Base-by-base conservation (phyloP, 2,113 vertebrate genomes). In the Bos javanicus region DNA sequence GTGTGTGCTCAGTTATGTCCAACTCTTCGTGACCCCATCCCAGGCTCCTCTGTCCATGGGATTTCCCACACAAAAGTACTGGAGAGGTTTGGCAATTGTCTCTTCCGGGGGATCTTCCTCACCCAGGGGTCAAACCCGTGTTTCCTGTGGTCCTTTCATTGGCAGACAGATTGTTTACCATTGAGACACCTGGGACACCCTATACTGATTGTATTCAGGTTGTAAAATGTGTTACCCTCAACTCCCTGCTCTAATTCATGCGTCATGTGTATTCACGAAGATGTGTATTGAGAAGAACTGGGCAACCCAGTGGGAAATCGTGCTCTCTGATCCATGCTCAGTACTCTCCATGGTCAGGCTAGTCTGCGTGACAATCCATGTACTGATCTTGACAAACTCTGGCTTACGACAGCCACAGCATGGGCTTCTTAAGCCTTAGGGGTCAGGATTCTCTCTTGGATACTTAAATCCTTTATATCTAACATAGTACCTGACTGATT, bases 321-420 rank as follows among this genome's bases (percentile, higher is more conserved):
- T 33, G 25, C 14, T 2, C n/a, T 3, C 0, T 39, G 23, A n/a
- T 43, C 30, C 26, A 14, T 14, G 21, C 54, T 28, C 36, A 93
- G 3, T 13, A 23, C 7, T 12, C 19, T 33, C 62, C 30, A 25
- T 13, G 16, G 5, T 17, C 43, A 88, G 50, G 15, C 21, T 14
- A 83, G 28, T 26, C 46, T 12, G 16, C 43, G 6, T 3, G 0
- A 3, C 23, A 60, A 1, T 48, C 10, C 11, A 10, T 7, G 23
- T 14, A 9, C 26, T 60, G 1, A 11, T 10, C 11, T 11, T 88
- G 87, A 12, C n/a, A 46, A 83, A 6, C 19, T 39, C 74, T 71
- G 50, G 33, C 6, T 54, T 43, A 8, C 17, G 15, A n/a, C 23
- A 17, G 14, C 23, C n/a, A 23, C 7, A 33, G 5, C 4, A 11